Percentiles rank a stretch among this genome's conserved stretches.
These are phyloP conservation scores for Scomber scombrus DNA, from an alignment of 2,113 vertebrate species.

Conservation along the genomic window DNA sequence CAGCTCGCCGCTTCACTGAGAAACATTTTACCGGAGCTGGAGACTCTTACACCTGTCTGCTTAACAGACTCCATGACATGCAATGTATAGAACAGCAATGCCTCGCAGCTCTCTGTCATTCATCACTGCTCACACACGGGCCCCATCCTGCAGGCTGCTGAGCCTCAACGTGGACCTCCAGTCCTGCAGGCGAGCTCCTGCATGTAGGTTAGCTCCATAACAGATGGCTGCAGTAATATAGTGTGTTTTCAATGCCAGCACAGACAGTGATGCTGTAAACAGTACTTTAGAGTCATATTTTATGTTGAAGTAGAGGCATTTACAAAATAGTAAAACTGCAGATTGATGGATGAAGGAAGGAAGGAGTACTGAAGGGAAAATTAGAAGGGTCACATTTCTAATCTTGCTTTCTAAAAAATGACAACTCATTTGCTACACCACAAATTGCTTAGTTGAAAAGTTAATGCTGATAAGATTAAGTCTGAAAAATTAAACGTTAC, in stretches of 20 bases:
- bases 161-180: no score
- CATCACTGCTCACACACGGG: background rate
- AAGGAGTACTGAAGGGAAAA: no score
- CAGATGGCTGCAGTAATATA: background rate
- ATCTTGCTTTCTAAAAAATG: no score
- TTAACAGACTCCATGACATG: conserved; percentile 26
- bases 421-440: no score
- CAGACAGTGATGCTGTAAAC: background rate
- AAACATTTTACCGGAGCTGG: conserved; percentile 25
- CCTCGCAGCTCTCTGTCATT: conserved; percentile 16
- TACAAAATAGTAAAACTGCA: no score
- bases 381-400: no score
- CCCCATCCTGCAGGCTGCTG: background rate
- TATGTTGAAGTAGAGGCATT: no score
- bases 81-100: background rate
- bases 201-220: background rate
- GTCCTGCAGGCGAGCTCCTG: background rate
- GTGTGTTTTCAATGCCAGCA: background rate
- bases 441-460: no score
- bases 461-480: no score
- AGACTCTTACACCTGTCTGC: conserved; percentile 51
- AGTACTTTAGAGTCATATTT: no score
- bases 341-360: no score
- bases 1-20: conserved; percentile 43
- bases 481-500: no score